Percentiles rank a stretch among this genome's conserved stretches.
These are phyloP conservation scores for Diaperis boleti DNA, from an alignment of 2,888 invertebrate species.

Conservation along the genomic window DNA sequence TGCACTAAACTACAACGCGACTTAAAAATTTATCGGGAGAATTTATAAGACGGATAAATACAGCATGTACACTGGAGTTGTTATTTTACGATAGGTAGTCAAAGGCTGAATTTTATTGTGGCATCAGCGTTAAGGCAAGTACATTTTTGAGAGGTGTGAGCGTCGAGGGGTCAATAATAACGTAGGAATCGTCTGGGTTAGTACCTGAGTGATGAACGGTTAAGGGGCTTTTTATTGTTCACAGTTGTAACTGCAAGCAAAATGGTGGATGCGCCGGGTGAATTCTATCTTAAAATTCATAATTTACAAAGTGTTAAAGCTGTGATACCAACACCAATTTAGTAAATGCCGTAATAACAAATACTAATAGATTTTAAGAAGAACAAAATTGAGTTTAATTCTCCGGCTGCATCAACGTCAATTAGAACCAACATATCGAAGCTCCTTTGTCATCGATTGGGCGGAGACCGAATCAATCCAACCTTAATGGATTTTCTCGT, in stretches of 20 bases:
- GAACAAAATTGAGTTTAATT: too few species aligned
- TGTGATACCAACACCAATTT: too few species aligned
- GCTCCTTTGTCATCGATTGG: constrained; percentile 49
- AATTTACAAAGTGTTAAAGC: too few species aligned
- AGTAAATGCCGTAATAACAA: too few species aligned
- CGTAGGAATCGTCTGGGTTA: background rate
- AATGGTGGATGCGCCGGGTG: too few species aligned
- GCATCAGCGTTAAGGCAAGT: background rate
- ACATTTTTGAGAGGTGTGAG: background rate
- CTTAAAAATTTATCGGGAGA: background rate
- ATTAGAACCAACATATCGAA: constrained; percentile 44
- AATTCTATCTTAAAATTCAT: too few species aligned
- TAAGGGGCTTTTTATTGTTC: background rate
- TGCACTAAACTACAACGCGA: background rate
- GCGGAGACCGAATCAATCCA: constrained; percentile 45
- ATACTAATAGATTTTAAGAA: too few species aligned
- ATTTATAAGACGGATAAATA: background rate
- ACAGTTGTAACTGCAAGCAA: too few species aligned
- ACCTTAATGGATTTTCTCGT: constrained; percentile 44
- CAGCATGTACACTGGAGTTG: background rate
- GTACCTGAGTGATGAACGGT: background rate
- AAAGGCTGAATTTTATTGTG: background rate
- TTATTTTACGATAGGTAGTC: background rate
- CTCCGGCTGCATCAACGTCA: constrained; percentile 48
- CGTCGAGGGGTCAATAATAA: constrained; percentile 5